Evolutionary conservation across 2,888 invertebrate genomes (phyloP), one percentile per base, ranked within the genome.

Genomic region (Hermodice carunculata): DNA sequence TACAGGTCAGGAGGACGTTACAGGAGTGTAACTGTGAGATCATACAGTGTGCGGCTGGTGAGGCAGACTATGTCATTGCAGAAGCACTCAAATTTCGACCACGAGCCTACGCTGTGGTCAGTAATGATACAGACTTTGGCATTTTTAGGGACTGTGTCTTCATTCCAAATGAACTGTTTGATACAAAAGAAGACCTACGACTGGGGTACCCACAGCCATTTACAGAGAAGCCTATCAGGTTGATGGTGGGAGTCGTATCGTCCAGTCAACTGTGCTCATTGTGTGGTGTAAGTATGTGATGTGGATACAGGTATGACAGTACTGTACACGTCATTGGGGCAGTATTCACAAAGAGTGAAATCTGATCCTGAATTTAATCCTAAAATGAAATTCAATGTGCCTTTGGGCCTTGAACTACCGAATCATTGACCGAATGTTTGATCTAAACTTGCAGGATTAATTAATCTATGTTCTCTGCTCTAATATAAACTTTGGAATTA

Each of bases 71-170:
- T 53, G 53, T 77, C 3, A 63, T 84, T 4, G 81, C 81, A 3
- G 71, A 76, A 62, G 77, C 76, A 48, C 64, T 84, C 29, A 46
- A 54, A 6, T 71, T 74, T 4, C 63, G 82, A 37, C 72, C 71
- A 8, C 76, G 78, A 46, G 84, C 83, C 1, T 81, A 65, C 65
- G 80, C 80, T 26, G 70, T 84, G 24, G 42, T 83, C 19, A 80
- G 80, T 56, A 83, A 83, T 69, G 84, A 84, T 61, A 78, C 82
- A 11, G 84, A 84, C 66, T 84, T 84, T 62, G 78, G 79, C 64
- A 73, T 84, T 37, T 81, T 84, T 64, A 70, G 71, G 54, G 71
- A 76, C 62, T 71, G 78, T 61, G 48, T 22, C 22, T 74, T 81
- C 54, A 78, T 84, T 52, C 77, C 79, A 1, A 49, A 76, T 46